phyloP scores from a whole-genome alignment of 2,888 invertebrate species.

The Blastobasis adustella region DNA sequence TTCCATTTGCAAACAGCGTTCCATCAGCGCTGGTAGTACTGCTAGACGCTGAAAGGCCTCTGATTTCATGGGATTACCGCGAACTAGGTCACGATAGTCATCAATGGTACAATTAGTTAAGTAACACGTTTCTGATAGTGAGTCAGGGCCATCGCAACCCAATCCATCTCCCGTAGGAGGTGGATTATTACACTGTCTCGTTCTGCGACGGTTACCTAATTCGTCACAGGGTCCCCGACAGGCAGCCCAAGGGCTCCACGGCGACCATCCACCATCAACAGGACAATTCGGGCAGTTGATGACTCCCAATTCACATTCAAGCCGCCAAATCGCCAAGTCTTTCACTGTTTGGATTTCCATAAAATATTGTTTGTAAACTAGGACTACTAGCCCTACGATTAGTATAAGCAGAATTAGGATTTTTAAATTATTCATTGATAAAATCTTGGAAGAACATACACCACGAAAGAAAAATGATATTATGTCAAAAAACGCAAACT shows the following conservation, averaged over 20 bases:
- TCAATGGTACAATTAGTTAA: constrained; percentile 52
- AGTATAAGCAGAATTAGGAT: neutral
- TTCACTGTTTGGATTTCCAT: constrained; percentile 36
- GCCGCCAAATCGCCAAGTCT: constrained; percentile 48
- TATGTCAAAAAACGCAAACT: too few species aligned
- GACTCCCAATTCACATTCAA: constrained; percentile 59
- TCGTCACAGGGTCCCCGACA: constrained; percentile 66
- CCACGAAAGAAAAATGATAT: too few species aligned
- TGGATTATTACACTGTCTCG: constrained; percentile 59
- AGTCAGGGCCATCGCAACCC: constrained; percentile 50
- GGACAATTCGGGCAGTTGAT: constrained; percentile 54
- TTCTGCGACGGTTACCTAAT: constrained; percentile 48
- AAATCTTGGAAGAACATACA: too few species aligned
- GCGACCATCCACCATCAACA: constrained; percentile 64
- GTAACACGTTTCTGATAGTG: constrained; percentile 53
- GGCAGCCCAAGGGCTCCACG: constrained; percentile 60
- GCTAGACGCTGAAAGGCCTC: constrained; percentile 52
- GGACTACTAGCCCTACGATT: neutral
- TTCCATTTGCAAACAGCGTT: constrained; percentile 56
- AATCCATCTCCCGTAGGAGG: constrained; percentile 54
- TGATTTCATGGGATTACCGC: constrained; percentile 42
- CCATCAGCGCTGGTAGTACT: constrained; percentile 51
- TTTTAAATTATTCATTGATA: neutral
- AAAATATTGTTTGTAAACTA: constrained; percentile 20
- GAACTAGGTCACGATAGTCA: constrained; percentile 48